These are phyloP conservation scores for Acleris literana DNA, from an alignment of 2,888 invertebrate species.

Conservation along the genomic window DNA sequence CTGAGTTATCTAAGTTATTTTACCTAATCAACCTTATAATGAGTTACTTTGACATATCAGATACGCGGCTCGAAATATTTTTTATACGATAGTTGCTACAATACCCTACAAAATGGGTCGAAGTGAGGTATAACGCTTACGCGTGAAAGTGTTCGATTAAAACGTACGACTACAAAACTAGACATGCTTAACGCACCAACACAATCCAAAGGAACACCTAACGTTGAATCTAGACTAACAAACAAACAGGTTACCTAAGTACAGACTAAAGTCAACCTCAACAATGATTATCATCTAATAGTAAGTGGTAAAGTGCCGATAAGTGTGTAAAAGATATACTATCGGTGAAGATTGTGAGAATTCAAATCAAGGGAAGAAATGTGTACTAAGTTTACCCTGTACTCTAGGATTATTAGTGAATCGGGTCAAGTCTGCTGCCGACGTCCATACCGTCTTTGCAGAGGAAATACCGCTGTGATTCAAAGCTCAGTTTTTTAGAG, in stretches of 20 bases:
- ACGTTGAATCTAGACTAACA: conserved; percentile 65
- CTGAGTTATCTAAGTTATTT: conserved; percentile 76
- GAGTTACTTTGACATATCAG: conserved; percentile 83
- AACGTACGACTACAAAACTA: conserved; percentile 52
- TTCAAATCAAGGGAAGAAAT: conserved; percentile 72
- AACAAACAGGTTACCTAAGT: conserved; percentile 64
- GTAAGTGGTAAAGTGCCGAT: conserved; percentile 73
- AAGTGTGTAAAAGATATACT: conserved; percentile 74
- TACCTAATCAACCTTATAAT: conserved; percentile 80
- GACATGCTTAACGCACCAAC: conserved; percentile 46
- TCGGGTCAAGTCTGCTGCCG: conserved; percentile 57
- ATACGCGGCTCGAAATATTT: conserved; percentile 83
- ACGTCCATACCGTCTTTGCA: not conserved
- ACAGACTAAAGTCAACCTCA: conserved; percentile 72
- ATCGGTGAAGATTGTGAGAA: conserved; percentile 76
- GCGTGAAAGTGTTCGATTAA: conserved; percentile 53
- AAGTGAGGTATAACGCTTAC: conserved; percentile 65
- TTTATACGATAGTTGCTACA: conserved; percentile 73
- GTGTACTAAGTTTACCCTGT: conserved; percentile 83
- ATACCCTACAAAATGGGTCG: conserved; percentile 77
- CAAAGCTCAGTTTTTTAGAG: not conserved
- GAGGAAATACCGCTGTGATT: not conserved
- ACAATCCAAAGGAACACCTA: conserved; percentile 56
- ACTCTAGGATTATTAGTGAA: conserved; percentile 80
- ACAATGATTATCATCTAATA: conserved; percentile 72